Evolutionary conservation across 2,797 vertebrate species (phyloP).

Genomic region (Falco novaeseelandiae): DNA sequence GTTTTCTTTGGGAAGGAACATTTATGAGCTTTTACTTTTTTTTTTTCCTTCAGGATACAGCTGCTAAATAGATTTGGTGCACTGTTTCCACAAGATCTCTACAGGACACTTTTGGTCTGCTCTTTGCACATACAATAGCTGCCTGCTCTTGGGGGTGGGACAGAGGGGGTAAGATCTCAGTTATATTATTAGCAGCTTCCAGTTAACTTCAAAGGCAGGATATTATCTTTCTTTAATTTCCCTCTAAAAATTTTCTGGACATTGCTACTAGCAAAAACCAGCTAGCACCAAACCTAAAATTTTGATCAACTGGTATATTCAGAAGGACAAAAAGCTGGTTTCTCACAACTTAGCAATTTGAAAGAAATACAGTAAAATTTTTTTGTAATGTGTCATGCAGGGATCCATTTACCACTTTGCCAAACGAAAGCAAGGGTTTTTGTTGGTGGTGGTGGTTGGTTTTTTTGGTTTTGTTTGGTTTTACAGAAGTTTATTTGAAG

Average conservation of each 20-base stretch:
- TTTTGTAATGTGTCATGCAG: not conserved
- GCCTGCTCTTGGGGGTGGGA: not conserved
- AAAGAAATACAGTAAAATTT: not conserved
- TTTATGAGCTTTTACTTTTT: not conserved
- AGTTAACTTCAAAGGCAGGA: not conserved
- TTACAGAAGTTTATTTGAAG: not conserved
- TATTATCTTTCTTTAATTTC: not conserved
- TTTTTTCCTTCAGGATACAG: not conserved
- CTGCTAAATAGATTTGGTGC: not conserved
- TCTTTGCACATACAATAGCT: not conserved
- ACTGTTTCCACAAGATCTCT: not conserved
- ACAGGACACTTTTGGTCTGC: not conserved
- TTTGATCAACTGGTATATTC: not conserved
- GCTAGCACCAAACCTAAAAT: not conserved
- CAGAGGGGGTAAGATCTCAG: not conserved
- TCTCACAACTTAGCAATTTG: not conserved
- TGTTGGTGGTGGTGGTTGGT: not conserved
- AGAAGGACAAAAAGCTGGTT: not conserved
- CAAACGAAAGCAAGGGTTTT: not conserved
- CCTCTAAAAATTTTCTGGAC: not conserved
- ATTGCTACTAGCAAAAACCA: not conserved
- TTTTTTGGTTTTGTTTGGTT: not conserved
- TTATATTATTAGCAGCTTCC: not conserved
- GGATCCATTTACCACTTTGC: not conserved
- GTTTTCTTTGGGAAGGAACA: not conserved